phyloP scores from a whole-genome alignment of 2,797 vertebrate species.

The Alauda arvensis region DNA sequence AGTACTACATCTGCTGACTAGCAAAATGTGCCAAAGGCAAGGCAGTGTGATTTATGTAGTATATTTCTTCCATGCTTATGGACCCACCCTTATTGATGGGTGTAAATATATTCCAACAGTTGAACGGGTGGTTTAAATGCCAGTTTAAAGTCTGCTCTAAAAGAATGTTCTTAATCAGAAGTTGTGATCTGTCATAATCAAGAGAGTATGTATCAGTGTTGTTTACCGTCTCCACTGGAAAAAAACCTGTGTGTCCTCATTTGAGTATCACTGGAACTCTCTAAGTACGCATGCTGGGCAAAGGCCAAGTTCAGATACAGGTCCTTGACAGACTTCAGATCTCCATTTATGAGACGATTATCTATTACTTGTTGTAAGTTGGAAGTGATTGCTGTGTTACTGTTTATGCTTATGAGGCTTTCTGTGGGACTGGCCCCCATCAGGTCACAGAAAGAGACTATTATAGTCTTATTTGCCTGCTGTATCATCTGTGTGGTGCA shows the following conservation, averaged over 20 bases:
- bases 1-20: not conserved
- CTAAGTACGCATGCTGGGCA: rapidly evolving
- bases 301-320: not conserved
- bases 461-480: not conserved
- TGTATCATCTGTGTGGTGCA: not conserved
- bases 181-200: not conserved
- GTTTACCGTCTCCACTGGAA: not conserved
- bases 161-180: not conserved
- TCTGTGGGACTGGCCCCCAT: not conserved
- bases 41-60: not conserved
- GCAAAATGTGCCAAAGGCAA: not conserved
- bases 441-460: not conserved
- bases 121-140: not conserved
- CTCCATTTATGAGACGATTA: not conserved
- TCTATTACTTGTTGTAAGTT: not conserved
- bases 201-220: not conserved
- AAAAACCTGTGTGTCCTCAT: not conserved
- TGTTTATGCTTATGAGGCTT: not conserved
- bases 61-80: not conserved
- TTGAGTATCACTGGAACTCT: not conserved
- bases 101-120: not conserved
- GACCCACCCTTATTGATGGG: not conserved
- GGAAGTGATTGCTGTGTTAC: not conserved
- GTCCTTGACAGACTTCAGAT: not conserved
- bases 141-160: not conserved